These are phyloP conservation scores for Lampris incognitus DNA, from an alignment of 2,113 vertebrate species.

Conservation along the genomic window DNA sequence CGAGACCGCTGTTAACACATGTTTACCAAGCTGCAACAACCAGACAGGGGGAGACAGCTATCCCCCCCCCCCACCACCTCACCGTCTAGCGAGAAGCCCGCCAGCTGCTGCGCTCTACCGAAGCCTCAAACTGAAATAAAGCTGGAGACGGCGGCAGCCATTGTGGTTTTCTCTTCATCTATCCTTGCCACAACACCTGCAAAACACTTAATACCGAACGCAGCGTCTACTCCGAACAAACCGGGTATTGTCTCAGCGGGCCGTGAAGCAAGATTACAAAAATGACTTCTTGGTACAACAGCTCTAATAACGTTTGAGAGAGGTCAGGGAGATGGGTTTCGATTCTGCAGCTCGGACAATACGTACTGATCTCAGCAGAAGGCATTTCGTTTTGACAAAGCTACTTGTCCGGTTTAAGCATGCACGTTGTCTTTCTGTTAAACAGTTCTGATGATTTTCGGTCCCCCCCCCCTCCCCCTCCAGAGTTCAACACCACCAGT, in stretches of 20 bases:
- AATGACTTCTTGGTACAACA: neutral
- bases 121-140: conserved; percentile 34
- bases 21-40: conserved; percentile 3
- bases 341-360: conserved; percentile 10
- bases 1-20: no score
- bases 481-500: conserved; percentile 82
- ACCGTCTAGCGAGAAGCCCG: conserved; percentile 57
- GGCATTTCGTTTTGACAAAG: conserved; percentile 10
- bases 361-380: neutral
- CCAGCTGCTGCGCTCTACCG: conserved; percentile 49
- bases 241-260: no score
- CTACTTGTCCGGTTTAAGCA: conserved; percentile 10
- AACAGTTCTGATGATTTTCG: neutral
- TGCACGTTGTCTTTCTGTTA: neutral
- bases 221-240: conserved; percentile 28
- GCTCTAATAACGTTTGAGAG: neutral
- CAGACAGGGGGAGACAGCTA: conserved; percentile 47
- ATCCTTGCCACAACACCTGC: conserved; percentile 54
- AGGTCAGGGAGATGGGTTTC: neutral
- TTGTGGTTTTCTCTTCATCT: conserved; percentile 41
- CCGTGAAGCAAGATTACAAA: conserved; percentile 8
- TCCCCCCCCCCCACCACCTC: conserved; percentile 58
- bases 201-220: conserved; percentile 39
- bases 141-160: conserved; percentile 31
- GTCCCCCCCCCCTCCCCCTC: conserved; percentile 27